Conservation (phyloP, 2,113 vertebrate species). For the Pygoscelis adeliae region DNA sequence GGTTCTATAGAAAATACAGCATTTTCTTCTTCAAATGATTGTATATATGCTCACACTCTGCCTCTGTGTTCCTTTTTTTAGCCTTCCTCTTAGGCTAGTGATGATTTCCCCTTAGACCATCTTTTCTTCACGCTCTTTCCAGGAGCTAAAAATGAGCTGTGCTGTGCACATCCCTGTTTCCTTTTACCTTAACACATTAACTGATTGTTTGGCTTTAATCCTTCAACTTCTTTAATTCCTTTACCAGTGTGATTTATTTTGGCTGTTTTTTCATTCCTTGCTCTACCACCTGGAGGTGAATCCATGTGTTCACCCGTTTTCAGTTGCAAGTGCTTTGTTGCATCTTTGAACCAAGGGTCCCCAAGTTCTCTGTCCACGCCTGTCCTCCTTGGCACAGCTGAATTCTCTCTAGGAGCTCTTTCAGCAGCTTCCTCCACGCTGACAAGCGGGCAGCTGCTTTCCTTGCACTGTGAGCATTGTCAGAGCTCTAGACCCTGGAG, state of each 20-base stretch:
- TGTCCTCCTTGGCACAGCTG: background rate
- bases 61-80: constrained; percentile 9
- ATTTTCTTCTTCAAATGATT: background rate
- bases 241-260: background rate
- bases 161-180: background rate
- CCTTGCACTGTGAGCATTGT: background rate
- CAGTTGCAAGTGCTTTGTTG: background rate
- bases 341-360: background rate
- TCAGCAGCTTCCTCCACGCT: accelerated
- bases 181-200: background rate
- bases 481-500: background rate
- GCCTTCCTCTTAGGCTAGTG: constrained; percentile 1
- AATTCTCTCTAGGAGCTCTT: background rate
- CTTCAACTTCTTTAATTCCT: background rate
- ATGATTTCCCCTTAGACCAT: constrained; percentile 32
- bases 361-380: background rate
- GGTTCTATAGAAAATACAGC: background rate
- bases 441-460: background rate
- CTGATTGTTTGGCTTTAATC: background rate
- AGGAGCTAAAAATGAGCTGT: constrained; percentile 17
- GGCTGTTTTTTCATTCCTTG: background rate
- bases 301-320: background rate
- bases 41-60: background rate
- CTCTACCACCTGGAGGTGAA: background rate
- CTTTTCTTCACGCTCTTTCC: constrained; percentile 8